Conservation (phyloP, 2,113 vertebrate species). For the Phrynosoma platyrhinos region DNA sequence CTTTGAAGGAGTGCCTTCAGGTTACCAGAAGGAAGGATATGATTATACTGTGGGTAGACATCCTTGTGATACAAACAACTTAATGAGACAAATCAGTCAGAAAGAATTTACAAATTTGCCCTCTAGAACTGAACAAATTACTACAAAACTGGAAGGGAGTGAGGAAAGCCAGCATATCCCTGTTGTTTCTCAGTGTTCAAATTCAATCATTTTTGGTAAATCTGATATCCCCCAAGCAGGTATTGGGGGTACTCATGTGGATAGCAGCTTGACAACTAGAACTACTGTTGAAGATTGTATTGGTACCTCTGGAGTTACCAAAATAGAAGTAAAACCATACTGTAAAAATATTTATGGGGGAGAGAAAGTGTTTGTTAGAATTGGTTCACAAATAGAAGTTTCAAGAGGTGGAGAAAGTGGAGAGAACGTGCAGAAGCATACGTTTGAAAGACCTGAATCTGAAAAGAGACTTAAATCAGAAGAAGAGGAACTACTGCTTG, state of each 20-base stretch:
- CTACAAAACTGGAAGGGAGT: conserved; percentile 72
- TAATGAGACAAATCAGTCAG: conserved; percentile 73
- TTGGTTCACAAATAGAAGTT: conserved; percentile 76
- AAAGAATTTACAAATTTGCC: conserved; percentile 77
- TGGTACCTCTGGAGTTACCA: conserved; percentile 70
- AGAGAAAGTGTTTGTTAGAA: conserved; percentile 83
- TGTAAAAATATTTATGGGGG: conserved; percentile 79
- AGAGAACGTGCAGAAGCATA: conserved; percentile 65
- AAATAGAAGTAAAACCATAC: conserved; percentile 80
- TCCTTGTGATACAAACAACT: conserved; percentile 80
- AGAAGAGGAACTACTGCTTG: conserved; percentile 66
- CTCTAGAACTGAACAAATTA: conserved; percentile 74
- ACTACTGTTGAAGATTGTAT: conserved; percentile 65
- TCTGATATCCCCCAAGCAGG: conserved; percentile 80
- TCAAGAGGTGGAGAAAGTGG: conserved; percentile 47
- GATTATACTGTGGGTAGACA: conserved; percentile 76
- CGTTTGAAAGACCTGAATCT: conserved; percentile 64
- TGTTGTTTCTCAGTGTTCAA: conserved; percentile 77
- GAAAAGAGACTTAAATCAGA: conserved; percentile 65
- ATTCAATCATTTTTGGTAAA: conserved; percentile 75
- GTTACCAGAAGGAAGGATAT: conserved; percentile 78
- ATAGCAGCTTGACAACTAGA: conserved; percentile 65
- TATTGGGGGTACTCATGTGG: conserved; percentile 78
- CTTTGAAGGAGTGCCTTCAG: conserved; percentile 82
- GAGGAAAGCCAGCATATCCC: conserved; percentile 67